Conservation (phyloP, 2,113 vertebrate species). For the Antennarius striatus region DNA sequence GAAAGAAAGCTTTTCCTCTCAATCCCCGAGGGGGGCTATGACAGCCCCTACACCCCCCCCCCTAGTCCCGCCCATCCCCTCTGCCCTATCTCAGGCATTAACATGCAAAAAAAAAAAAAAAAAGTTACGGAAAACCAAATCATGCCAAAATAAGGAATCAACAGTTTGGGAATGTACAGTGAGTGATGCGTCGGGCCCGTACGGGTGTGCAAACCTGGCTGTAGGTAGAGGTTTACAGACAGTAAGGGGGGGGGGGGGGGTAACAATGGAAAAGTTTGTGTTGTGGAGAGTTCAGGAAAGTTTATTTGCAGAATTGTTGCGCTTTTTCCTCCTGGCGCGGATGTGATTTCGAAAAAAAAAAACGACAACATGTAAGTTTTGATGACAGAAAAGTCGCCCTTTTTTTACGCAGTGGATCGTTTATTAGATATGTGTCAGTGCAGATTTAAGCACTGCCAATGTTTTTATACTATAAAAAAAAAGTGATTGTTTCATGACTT, state of each 20-base stretch:
- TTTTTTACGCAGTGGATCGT: conserved; percentile 14
- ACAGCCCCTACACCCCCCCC: conserved; percentile 72
- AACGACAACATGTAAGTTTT: conserved; percentile 72
- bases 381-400: conserved; percentile 1
- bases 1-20: conserved; percentile 70
- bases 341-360: conserved; percentile 52
- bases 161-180: conserved; percentile 40
- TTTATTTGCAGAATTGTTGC: conserved; percentile 54
- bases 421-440: neutral
- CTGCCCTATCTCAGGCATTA: conserved; percentile 76
- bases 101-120: conserved; percentile 77
- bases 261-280: conserved; percentile 62
- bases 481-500: no score
- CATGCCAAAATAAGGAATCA: conserved; percentile 73
- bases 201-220: conserved; percentile 30
- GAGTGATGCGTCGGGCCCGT: conserved; percentile 40
- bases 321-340: conserved; percentile 60
- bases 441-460: no score
- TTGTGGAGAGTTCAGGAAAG: conserved; percentile 66
- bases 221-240: conserved; percentile 50
- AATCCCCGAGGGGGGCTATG: conserved; percentile 78
- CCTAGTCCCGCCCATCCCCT: conserved; percentile 78
- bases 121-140: conserved; percentile 78
- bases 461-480: no score
- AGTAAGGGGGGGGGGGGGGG: conserved; percentile 4